Conservation (phyloP, 2,113 vertebrate species). For the Prionailurus bengalensis region DNA sequence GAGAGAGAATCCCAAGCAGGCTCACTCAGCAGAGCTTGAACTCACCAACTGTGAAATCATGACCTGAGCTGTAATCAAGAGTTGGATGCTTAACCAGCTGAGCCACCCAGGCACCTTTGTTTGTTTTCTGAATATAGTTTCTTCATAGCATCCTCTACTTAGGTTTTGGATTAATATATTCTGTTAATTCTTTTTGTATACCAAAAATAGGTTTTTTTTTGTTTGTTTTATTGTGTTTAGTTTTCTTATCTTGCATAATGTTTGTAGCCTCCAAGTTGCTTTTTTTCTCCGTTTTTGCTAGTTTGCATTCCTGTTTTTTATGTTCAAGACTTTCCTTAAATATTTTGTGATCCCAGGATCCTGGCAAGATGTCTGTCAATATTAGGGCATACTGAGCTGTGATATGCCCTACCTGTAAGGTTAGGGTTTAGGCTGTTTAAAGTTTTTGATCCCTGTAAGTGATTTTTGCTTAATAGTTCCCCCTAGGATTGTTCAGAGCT, state of each 20-base stretch:
- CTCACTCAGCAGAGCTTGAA: not conserved
- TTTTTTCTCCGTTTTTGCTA: not conserved
- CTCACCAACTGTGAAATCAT: not conserved
- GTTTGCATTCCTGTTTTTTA: conserved; percentile 4
- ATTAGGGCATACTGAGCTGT: conserved; percentile 5
- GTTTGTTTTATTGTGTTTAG: not conserved
- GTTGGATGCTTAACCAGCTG: not conserved
- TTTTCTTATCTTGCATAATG: not conserved
- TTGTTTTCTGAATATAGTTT: not conserved
- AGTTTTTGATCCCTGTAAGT: conserved; percentile 23
- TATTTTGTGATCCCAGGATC: not conserved
- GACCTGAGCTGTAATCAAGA: not conserved
- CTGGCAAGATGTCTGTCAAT: not conserved
- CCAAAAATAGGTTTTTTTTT: not conserved
- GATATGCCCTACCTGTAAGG: not conserved
- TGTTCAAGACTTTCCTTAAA: not conserved
- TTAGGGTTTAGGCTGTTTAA: conserved; percentile 1
- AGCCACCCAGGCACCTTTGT: not conserved
- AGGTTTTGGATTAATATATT: not conserved
- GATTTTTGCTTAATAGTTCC: not conserved
- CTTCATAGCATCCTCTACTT: not conserved
- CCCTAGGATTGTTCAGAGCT: not conserved
- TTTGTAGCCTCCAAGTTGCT: not conserved
- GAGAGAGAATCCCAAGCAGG: no score
- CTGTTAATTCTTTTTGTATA: not conserved